Conservation (phyloP, 2,113 vertebrate genomes). For the Hirundichthys speculiger region DNA sequence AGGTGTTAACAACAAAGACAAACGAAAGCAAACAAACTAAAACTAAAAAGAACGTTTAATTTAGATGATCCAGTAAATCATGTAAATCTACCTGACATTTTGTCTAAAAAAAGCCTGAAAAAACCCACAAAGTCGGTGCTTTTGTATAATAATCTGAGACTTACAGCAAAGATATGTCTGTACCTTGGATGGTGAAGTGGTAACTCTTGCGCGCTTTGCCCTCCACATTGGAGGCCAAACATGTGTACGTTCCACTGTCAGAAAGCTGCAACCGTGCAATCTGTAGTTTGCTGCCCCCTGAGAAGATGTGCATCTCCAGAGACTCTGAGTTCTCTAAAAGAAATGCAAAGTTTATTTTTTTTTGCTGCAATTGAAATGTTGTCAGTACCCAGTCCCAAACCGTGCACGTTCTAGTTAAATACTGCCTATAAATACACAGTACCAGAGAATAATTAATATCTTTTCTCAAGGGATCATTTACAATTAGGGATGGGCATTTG, state of each 20-base stretch:
- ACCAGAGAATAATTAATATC: too few species aligned
- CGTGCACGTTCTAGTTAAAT: not conserved
- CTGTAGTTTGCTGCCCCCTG: slow-evolving; percentile 92
- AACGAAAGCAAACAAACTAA: too few species aligned
- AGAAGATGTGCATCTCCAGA: slow-evolving; percentile 91
- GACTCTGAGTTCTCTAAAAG: slow-evolving; percentile 86
- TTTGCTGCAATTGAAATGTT: not conserved
- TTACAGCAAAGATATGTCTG: not conserved
- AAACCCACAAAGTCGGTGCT: too few species aligned
- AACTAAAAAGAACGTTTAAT: not conserved
- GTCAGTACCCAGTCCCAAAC: not conserved
- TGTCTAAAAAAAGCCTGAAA: too few species aligned
- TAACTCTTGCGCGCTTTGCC: slow-evolving; percentile 90
- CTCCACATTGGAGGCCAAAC: slow-evolving; percentile 90
- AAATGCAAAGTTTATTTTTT: slow-evolving; percentile 5
- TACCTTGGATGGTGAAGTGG: slow-evolving; percentile 90
- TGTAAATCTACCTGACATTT: too few species aligned
- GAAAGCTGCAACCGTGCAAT: slow-evolving; percentile 87
- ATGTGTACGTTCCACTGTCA: slow-evolving; percentile 88
- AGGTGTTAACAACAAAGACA: too few species aligned
- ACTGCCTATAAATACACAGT: too few species aligned
- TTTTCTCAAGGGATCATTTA: too few species aligned
- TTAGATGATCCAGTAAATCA: too few species aligned
- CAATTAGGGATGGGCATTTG: too few species aligned
- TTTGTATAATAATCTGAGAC: too few species aligned